Evolutionary conservation across 1,140 invertebrate genomes (phyloP).

Genomic region (Lepidotrigona ventralis): DNA sequence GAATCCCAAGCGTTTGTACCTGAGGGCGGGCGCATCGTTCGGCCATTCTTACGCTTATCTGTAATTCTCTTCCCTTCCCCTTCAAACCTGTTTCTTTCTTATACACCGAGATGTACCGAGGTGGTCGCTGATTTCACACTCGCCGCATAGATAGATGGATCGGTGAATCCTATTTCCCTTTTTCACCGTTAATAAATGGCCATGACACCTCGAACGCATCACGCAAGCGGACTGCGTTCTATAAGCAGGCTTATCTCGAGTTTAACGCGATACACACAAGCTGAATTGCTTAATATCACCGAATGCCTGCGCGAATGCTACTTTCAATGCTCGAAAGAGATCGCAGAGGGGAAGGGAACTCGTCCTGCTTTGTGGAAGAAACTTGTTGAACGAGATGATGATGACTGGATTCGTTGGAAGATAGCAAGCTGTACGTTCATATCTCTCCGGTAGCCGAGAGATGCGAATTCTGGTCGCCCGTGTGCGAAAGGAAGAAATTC

Average conservation of each 20-base stretch:
- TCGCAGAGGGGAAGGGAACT: no score
- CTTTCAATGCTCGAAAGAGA: conserved; percentile 3
- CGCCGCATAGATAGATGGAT: neutral
- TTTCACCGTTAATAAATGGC: conserved; percentile 41
- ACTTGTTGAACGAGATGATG: conserved; percentile 12
- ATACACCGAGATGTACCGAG: neutral
- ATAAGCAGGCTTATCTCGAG: conserved; percentile 22
- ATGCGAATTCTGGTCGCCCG: no score
- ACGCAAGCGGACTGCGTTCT: conserved; percentile 16
- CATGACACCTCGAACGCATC: conserved; percentile 1
- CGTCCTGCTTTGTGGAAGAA: neutral
- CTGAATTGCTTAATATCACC: conserved; percentile 12
- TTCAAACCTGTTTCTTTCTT: conserved; percentile 16
- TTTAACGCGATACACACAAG: neutral
- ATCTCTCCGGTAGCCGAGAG: no score
- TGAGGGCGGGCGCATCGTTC: neutral
- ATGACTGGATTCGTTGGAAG: neutral
- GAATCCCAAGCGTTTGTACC: conserved; percentile 25
- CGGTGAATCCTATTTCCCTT: conserved; percentile 8
- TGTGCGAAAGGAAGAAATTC: no score
- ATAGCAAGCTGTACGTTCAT: neutral
- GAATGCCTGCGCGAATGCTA: neutral
- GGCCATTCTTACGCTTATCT: conserved; percentile 41
- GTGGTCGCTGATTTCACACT: conserved; percentile 1
- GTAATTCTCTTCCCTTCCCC: conserved; percentile 22